Base-by-base conservation (phyloP, 2,113 vertebrate species). In the Colistium nudipinnis region DNA sequence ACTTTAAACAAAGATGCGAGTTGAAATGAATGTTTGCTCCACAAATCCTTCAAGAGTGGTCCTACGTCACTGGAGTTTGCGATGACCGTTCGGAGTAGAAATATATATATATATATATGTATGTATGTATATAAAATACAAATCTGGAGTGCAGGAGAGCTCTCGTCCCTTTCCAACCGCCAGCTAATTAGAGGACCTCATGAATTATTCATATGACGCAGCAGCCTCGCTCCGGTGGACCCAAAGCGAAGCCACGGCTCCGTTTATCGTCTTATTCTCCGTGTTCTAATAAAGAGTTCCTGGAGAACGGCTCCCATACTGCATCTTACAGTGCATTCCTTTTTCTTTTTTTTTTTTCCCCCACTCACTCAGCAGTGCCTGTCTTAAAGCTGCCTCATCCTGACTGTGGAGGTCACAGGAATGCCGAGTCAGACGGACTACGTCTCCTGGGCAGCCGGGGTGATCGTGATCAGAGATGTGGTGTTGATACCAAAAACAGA, bases 151-250 rank as follows among this genome's bases (percentile, higher is more conserved):
- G 64, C 66, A 62, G 51, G 54, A 69, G 74, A 69, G 64, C n/a
- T 47, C 62, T 51, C 30, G 70, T 80, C 64, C 83, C 49, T 62
- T 70, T 76, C 53, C 76, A 69, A 56, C 70, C 14, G 55, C 38
- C 57, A 35, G 70, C 54, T 84, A 81, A 88, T 87, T 81, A 84
- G 54, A 65, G 74, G 77, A 66, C 73, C 39, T 20, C 9, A 63
- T 88, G 80, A 88, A 88, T 88, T 73, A 91, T 85, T 87, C 65
- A 84, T 17, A 45, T 2, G 33, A 80, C 17, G 30, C 28, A 57
- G 45, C 20, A 52, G 35, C 70, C 53, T 53, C 51, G 17, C 39
- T 54, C 60, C 20, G 56, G 74, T n/a, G 20, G 24, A 19, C 14
- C 27, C 48, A 20, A 25, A 60, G 70, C 43, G 33, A 49, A 51